Evolutionary conservation across 2,113 vertebrate species (phyloP), one percentile per base, ranked within the genome.

Genomic region (Chroicocephalus ridibundus): DNA sequence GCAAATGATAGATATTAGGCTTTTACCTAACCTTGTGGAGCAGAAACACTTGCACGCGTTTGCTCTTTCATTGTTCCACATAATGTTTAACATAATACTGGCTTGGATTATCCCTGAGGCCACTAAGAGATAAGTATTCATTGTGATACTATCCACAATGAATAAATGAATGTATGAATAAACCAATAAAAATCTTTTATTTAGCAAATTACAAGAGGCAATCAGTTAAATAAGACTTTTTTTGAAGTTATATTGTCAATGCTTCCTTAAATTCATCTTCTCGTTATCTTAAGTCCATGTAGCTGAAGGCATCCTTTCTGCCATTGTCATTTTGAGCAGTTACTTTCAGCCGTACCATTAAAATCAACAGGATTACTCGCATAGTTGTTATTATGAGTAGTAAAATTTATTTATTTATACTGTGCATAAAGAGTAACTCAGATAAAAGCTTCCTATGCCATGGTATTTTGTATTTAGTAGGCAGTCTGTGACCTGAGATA

Each of bases 41-140:
- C 75, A 86, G 40, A 60, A 95, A 55, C 62, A 22, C 31, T 76
- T 76, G 65, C 2, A 17, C 0, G 2, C 3, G 3, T 76, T 85
- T 7, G 21, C 57, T 82, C 57, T 52, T 88, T 79, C 51, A 57
- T 49, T 86, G 62, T 80, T 70, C 18, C 64, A 47, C 11, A 22
- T 34, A n/a, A 68, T 34, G 34, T 83, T 94, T 94, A 90, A 77
- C 54, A 57, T 80, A 69, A 88, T 65, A 65, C 34, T 80, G 68
- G 66, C 58, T 80, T 93, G 85, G 79, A 82, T 94, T 93, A 94
- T 61, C 84, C 74, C 69, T 36, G 82, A 96, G 91, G 88, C 88
- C 85, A 49, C 75, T 74, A 77, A 90, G 54, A 83, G 46, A 46
- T 49, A 77, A 93, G 34, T 31, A 86, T 61, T 88, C 49, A 34